Percentiles rank a stretch among this genome's conserved stretches.
These are phyloP conservation scores for Latheticus oryzae DNA, from an alignment of 2,888 invertebrate species.

Conservation along the genomic window DNA sequence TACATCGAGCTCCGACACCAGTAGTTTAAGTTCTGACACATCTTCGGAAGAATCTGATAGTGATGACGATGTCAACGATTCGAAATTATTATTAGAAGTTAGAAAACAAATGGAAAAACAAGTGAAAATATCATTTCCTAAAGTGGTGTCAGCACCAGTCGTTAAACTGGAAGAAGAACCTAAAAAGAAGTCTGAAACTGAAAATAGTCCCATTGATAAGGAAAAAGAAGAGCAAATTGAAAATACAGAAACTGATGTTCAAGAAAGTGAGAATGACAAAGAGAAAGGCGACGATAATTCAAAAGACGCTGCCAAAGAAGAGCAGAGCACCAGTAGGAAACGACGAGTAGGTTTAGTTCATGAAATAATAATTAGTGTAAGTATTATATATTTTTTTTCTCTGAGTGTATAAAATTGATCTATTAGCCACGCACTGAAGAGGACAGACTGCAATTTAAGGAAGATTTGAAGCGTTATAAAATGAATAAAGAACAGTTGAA, in stretches of 20 bases:
- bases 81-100: slow-evolving; percentile 61
- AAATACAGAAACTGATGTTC: slow-evolving; percentile 57
- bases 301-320: slow-evolving; percentile 53
- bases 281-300: slow-evolving; percentile 5
- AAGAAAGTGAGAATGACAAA: background rate
- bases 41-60: slow-evolving; percentile 68
- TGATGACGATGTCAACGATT: slow-evolving; percentile 64
- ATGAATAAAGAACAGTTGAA: slow-evolving; percentile 84
- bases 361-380: slow-evolving; percentile 75
- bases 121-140: slow-evolving; percentile 44
- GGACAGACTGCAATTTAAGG: slow-evolving; percentile 76
- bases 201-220: slow-evolving; percentile 47
- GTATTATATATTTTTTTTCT: too few species aligned
- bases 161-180: slow-evolving; percentile 55
- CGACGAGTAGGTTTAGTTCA: slow-evolving; percentile 71
- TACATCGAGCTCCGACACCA: slow-evolving; percentile 62
- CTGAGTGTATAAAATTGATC: too few species aligned
- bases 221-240: slow-evolving; percentile 50
- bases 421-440: slow-evolving; percentile 83
- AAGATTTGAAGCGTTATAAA: slow-evolving; percentile 80
- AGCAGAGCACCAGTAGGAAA: slow-evolving; percentile 60
- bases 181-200: too few species aligned
- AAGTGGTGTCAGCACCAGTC: slow-evolving; percentile 8
- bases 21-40: slow-evolving; percentile 65
- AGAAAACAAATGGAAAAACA: slow-evolving; percentile 56